phyloP scores from a whole-genome alignment of 2,113 vertebrate species.

The Leptobrachium ailaonicum region DNA sequence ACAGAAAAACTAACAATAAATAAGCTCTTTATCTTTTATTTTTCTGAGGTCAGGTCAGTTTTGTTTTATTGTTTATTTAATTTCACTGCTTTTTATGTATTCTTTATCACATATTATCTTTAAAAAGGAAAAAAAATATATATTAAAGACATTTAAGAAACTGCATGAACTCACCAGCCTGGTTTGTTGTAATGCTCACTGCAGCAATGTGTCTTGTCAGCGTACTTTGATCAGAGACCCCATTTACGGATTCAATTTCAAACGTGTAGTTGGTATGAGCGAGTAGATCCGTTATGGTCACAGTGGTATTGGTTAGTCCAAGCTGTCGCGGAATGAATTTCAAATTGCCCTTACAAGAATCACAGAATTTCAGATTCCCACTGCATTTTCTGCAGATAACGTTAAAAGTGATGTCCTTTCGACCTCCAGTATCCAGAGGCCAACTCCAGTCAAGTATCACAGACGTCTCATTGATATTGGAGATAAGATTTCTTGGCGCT shows the following conservation, averaged over 20 bases:
- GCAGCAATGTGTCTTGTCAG: slow-evolving; percentile 83
- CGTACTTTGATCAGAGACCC: slow-evolving; percentile 80
- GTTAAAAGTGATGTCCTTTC: slow-evolving; percentile 88
- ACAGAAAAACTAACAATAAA: no score
- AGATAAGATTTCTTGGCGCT: slow-evolving; percentile 92
- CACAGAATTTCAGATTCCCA: slow-evolving; percentile 69
- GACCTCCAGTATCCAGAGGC: slow-evolving; percentile 89
- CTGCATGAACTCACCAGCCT: slow-evolving; percentile 82
- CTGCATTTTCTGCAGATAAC: slow-evolving; percentile 91
- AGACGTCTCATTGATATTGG: slow-evolving; percentile 95
- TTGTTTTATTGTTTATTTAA: no score
- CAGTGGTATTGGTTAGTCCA: slow-evolving; percentile 87
- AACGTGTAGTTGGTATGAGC: slow-evolving; percentile 98
- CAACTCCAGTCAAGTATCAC: slow-evolving; percentile 98
- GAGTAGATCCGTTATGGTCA: slow-evolving; percentile 89
- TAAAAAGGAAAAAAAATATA: not conserved
- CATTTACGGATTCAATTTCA: slow-evolving; percentile 90
- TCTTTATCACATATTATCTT: no score
- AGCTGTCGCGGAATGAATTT: slow-evolving; percentile 86
- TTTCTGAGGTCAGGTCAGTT: no score
- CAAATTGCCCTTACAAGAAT: slow-evolving; percentile 83
- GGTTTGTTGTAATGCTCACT: slow-evolving; percentile 96
- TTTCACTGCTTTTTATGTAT: no score
- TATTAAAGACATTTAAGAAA: not conserved
- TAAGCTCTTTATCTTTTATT: no score